These are phyloP conservation scores for Tetraodon nigroviridis DNA, from an alignment of 2,113 vertebrate species.

Conservation along the genomic window DNA sequence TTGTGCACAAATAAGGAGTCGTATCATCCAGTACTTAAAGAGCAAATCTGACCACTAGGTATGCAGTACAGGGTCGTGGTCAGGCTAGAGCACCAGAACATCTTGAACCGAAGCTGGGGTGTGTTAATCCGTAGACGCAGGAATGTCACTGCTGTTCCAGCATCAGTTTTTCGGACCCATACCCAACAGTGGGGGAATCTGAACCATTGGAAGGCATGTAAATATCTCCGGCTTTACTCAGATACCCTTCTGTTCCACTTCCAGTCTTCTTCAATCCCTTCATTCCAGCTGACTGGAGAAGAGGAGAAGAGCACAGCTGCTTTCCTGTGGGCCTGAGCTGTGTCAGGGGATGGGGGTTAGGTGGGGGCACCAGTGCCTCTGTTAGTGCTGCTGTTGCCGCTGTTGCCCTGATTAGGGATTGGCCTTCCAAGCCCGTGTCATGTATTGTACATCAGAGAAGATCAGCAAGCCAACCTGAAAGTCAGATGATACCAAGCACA, in stretches of 20 bases:
- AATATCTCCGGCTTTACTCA: conserved; percentile 64
- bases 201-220: conserved; percentile 60
- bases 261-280: conserved; percentile 69
- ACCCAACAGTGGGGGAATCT: conserved; percentile 61
- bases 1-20: not conserved
- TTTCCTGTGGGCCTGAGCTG: conserved; percentile 36
- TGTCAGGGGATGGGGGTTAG: not conserved
- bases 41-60: conserved; percentile 15
- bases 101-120: conserved; percentile 27
- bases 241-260: conserved; percentile 68
- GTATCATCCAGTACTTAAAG: not conserved
- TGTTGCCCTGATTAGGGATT: conserved; percentile 64
- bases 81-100: conserved; percentile 35
- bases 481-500: conserved; percentile 75
- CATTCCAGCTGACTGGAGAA: conserved; percentile 75
- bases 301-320: conserved; percentile 59
- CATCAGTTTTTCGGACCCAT: conserved; percentile 16
- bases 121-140: conserved; percentile 51
- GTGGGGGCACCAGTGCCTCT: not conserved
- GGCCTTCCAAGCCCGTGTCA: conserved; percentile 64
- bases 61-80: conserved; percentile 36
- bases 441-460: conserved; percentile 76
- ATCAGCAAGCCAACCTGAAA: conserved; percentile 73
- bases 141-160: conserved; percentile 53
- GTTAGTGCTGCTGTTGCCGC: conserved; percentile 15